phyloP scores from a whole-genome alignment of 1,140 invertebrate species.

The Brachionus plicatilis region DNA sequence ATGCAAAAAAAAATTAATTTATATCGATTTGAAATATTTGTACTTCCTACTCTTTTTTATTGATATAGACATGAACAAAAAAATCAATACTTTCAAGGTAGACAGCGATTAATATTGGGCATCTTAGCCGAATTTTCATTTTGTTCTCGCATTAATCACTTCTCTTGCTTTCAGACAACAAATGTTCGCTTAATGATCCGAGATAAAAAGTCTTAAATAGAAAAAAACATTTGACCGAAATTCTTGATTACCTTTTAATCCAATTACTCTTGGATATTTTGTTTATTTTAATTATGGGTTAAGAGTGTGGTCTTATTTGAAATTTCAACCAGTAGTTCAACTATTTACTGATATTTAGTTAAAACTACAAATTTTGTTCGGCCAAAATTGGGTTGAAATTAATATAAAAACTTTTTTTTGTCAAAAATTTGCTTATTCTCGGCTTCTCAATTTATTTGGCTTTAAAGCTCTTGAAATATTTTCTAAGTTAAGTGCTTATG shows the following conservation, averaged over 20 bases:
- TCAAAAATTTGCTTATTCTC: background rate
- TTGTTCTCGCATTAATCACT: conserved; percentile 14
- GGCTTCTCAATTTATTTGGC: background rate
- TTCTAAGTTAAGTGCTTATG: background rate
- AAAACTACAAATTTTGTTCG: background rate
- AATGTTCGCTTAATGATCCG: background rate
- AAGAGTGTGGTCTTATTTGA: conserved; percentile 24
- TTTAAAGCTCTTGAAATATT: background rate
- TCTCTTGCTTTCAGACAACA: background rate
- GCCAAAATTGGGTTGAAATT: conserved; percentile 22
- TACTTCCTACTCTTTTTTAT: background rate
- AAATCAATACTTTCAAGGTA: conserved; percentile 32
- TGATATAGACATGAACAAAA: background rate
- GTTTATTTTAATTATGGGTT: background rate
- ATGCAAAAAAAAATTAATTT: background rate
- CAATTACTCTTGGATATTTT: background rate
- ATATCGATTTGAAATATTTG: background rate
- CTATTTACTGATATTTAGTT: conserved; percentile 19
- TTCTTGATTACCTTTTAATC: conserved; percentile 24
- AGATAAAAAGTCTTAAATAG: background rate
- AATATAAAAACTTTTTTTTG: background rate
- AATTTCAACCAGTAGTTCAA: background rate
- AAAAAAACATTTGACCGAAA: background rate
- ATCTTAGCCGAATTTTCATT: background rate
- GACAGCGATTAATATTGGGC: background rate